Base-by-base conservation (phyloP, 2,888 invertebrate species). In the Melanostoma scalare region DNA sequence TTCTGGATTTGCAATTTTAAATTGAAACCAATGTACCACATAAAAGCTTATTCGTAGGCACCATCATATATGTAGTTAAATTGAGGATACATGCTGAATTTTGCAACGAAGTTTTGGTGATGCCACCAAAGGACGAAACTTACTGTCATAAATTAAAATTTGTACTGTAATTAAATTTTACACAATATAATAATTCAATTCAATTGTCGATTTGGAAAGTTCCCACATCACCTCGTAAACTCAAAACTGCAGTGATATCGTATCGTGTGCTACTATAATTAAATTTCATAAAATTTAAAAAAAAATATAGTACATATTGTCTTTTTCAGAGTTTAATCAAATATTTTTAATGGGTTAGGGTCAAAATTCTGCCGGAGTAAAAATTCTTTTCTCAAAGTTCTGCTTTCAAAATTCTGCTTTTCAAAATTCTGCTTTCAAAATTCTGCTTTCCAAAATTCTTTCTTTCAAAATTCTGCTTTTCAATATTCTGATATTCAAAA, bases 61-160 rank as follows among this genome's bases (percentile, higher is more conserved):
- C 20, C 20, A 20, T 20, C 20, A 60, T 53, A 52, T 50, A 40
- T 53, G 48, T 58, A 53, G 60, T 67, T 67, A 61, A 71, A 75
- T 67, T 72, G 10, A 44, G 42, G 33, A 75, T 67, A 20, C 40
- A 55, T 50, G 20, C 38, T 53, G 53, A 42, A 63, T 69, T 75
- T 53, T 48, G 33, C 38, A 50, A 44, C 31, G 63, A 48, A 31
- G 33, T 72, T 74, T 74, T 67, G 20, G n/a, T 61, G 36, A 65
- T 56, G 50, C 60, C 48, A 60, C 65, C 31, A 74, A 71, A 67
- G 67, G 48, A 71, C 71, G 61, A 76, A 76, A 67, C 33, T 48
- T 33, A 31, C 31, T 87, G 87, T 85, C 87, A 89, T 88, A 88
- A 88, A 89, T 89, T 88, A 88, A 87, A 86, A 86, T 87, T 86